These are phyloP conservation scores for Sus cebifrons DNA, from an alignment of 2,797 vertebrate genomes.

Conservation along the genomic window DNA sequence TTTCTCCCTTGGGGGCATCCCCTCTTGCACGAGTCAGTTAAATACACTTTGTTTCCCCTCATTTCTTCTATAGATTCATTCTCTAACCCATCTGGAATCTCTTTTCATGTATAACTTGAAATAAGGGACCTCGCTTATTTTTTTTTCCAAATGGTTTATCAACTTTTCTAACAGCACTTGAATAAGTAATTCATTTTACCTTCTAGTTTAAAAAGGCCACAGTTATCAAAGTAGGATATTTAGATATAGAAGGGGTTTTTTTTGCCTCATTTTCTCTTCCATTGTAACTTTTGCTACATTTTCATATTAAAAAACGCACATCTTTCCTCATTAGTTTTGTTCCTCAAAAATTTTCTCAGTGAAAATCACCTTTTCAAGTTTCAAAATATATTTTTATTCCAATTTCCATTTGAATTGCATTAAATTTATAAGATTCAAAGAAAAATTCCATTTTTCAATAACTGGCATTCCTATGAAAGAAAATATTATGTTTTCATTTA, in stretches of 20 bases:
- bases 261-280: slow-evolving; percentile 36
- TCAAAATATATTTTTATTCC: slow-evolving; percentile 8
- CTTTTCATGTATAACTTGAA: slow-evolving; percentile 42
- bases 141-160: slow-evolving; percentile 46
- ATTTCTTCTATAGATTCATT: slow-evolving; percentile 39
- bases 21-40: background rate
- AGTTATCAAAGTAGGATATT: background rate
- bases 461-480: background rate
- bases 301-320: slow-evolving; percentile 14
- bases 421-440: slow-evolving; percentile 3
- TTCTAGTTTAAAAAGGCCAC: slow-evolving; percentile 36
- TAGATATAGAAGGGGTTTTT: background rate
- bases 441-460: background rate
- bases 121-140: slow-evolving; percentile 30
- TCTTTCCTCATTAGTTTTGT: background rate
- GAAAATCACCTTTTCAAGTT: slow-evolving; percentile 38
- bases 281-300: background rate
- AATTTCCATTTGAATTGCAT: background rate
- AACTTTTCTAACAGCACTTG: slow-evolving; percentile 3
- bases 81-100: slow-evolving; percentile 18
- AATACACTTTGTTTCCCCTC: background rate
- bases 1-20: slow-evolving; percentile 1
- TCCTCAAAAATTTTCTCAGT: slow-evolving; percentile 30
- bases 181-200: slow-evolving; percentile 40
- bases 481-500: background rate